Base-by-base conservation (phyloP, 1,140 invertebrate species). In the Hycleus phaleratus region DNA sequence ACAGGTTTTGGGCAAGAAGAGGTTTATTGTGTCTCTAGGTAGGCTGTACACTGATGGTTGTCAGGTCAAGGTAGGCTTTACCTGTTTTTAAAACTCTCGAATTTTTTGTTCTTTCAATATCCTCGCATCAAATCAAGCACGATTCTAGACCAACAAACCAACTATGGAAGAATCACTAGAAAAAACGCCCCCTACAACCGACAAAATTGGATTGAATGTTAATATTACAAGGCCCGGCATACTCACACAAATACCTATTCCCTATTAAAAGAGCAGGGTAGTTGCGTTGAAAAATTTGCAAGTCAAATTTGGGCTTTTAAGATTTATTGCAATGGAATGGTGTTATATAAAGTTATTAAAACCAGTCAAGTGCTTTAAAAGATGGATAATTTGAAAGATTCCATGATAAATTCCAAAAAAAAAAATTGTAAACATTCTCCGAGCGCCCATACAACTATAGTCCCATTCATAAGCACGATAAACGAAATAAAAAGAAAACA, bases 21-120 rank as follows among this genome's bases (percentile, higher is more conserved):
- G 51, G 51, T 53, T 53, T 53, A 53, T 45, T 53, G 51, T 53
- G 51, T 53, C 51, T 53, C 26, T 53, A 45, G 51, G 51, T 53
- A 53, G 51, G 46, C 46, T 53, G 51, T 53, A 44, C 46, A 7
- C 4, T 32, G 32, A 32, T 32, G 32, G 32, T 32, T 4, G 51
- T 45, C 51, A 45, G 51, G 51, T 53, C 51, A 53, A 53, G 51
- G 51, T 53, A 53, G 51, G 38, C 40, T 42, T 32, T 53, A 53
- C 51, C 51, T 53, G 51, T 45, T 7, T 52, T 25, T 11, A 25
- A 25, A 12, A 48, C 11, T 11, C 26, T 46, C 43, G 42, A 46
- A 46, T 44, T 45, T 32, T 32, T 32, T 32, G 32, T 32, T 32
- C 4, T 32, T 5, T 32, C 7, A 5, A 32, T 32, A 32, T 32